Evolutionary conservation across 2,113 vertebrate genomes (phyloP).

Genomic region (Sphaerodactylus townsendi): DNA sequence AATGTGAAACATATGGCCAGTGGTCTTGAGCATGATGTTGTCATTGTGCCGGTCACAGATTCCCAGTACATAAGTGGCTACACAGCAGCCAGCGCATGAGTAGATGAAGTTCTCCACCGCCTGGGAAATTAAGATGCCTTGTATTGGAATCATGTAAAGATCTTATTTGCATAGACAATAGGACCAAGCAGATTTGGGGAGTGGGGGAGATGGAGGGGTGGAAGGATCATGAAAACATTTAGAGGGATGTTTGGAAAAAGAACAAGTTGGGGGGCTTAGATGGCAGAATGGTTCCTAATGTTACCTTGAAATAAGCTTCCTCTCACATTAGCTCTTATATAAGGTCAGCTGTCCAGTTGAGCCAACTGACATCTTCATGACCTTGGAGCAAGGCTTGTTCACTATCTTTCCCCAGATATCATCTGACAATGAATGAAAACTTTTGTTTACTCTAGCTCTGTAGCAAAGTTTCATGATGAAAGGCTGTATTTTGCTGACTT

Average conservation of each 20-base stretch:
- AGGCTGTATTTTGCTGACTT: not conserved
- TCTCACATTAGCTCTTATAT: not conserved
- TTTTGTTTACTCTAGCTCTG: not conserved
- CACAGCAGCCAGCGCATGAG: conserved; percentile 96
- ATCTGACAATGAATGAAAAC: not conserved
- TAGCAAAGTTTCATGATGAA: not conserved
- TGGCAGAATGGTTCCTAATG: not conserved
- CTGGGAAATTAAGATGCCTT: conserved; percentile 61
- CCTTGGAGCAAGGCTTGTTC: not conserved
- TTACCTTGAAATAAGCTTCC: not conserved
- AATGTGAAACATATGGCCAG: conserved; percentile 98
- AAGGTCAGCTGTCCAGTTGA: not conserved
- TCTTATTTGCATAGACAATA: not conserved
- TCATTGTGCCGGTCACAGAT: conserved; percentile 98
- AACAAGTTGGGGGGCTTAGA: not conserved
- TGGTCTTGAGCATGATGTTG: conserved; percentile 99
- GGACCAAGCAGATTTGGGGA: not conserved
- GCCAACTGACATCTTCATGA: not conserved
- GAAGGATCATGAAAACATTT: not conserved
- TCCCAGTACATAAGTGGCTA: conserved; percentile 95
- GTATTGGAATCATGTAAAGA: not conserved
- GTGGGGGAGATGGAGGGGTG: too few relatives aligned
- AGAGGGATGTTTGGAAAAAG: not conserved
- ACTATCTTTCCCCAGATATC: not conserved
- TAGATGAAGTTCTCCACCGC: conserved; percentile 99